Evolutionary conservation across 2,113 vertebrate genomes (phyloP), one percentile per base, ranked within the genome.

Genomic region (Rostratula benghalensis): DNA sequence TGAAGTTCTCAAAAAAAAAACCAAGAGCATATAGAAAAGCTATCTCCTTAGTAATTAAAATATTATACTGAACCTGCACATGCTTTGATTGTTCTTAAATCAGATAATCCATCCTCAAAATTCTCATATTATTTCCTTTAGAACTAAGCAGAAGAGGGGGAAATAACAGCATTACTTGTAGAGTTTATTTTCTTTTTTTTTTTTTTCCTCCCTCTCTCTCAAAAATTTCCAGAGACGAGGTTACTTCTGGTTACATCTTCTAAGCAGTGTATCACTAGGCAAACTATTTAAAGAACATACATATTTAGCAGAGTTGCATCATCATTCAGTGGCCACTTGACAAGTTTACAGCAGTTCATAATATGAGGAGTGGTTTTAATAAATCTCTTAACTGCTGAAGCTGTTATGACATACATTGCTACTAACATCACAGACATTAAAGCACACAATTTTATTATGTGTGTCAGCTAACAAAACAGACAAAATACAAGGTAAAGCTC

Each of bases 331-430:
- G 68, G 77, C 51, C 57, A 93, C 87, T 85, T 87, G 76, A 88
- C 78, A 89, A 94, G 69, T 85, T 85, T 71, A 89, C 43, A 87
- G 78, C 46, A 90, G 73, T 53, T 75, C 61, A 35, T 77, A 96
- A 94, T 11, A 73, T 53, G 92, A 97, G 45, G 50, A 94, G 60
- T 51, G 11, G 31, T 83, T 93, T 92, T 46, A 90, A 74, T 81
- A 87, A 89, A 90, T 70, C 60, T 88, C 51, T 80, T 20, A 85
- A 92, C 24, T 85, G 63, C 64, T 57, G 57, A 81, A 94, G 54
- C 54, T 8, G 6, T 82, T 91, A 67, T 41, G 82, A 56, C 51
- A 89, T 35, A 78, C 22, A 59, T 74, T 46, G 91, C 81, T 79
- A 78, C 68, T 68, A 86, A 63, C 28, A 90, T 30, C 63, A 61